A percentile compares a stretch with the other conserved stretches of the same genome.
These are phyloP conservation scores for Iguana delicatissima DNA, from an alignment of 2,797 vertebrate species.

Conservation along the genomic window DNA sequence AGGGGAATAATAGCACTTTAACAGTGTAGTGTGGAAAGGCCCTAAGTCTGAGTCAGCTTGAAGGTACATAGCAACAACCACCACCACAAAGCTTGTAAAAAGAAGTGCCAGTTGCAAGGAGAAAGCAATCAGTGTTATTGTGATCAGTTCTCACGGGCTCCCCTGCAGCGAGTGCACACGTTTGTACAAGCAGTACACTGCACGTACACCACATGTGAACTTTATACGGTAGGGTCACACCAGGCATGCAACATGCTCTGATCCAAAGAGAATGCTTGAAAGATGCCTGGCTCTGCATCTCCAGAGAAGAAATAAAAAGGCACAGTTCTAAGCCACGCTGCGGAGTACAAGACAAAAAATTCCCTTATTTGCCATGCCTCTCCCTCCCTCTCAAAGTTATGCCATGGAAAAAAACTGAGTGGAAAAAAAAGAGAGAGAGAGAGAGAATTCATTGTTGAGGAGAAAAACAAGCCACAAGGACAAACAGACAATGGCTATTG, in stretches of 20 bases:
- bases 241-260: rapidly evolving
- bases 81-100: no score
- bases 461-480: slow-evolving; percentile 15
- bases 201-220: background rate
- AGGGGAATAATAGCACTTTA: no score
- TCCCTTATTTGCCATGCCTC: background rate
- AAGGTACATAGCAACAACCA: no score
- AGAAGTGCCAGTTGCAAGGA: no score
- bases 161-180: background rate
- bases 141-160: background rate
- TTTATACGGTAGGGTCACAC: background rate
- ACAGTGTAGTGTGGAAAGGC: no score
- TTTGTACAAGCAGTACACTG: no score
- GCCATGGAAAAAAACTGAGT: background rate
- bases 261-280: background rate
- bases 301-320: background rate
- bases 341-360: background rate
- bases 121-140: background rate
- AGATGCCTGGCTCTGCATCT: background rate
- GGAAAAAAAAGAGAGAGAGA: background rate
- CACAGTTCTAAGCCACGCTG: background rate
- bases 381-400: background rate
- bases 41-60: no score
- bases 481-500: slow-evolving; percentile 18
- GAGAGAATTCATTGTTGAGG: slow-evolving; percentile 17